phyloP scores from a whole-genome alignment of 2,113 vertebrate genomes.

The Odontesthes bonariensis region DNA sequence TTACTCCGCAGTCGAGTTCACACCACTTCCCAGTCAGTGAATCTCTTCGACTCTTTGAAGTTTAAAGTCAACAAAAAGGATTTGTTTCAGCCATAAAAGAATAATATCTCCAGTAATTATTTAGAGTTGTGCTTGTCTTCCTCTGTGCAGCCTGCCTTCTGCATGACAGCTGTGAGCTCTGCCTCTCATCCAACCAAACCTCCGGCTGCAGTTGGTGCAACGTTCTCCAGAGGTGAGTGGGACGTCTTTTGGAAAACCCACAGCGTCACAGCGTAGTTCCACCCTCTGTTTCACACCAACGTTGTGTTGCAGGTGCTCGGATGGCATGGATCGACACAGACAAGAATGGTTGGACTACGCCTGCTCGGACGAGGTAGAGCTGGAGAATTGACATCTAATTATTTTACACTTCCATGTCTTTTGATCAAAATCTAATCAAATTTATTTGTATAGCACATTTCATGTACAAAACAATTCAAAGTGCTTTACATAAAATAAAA shows the following conservation, averaged over 20 bases:
- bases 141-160: conserved; percentile 88
- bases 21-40: conserved; percentile 90
- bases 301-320: conserved; percentile 88
- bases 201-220: conserved; percentile 96
- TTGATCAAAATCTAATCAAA: too few species aligned
- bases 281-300: neutral
- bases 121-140: neutral
- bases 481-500: too few species aligned
- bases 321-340: conserved; percentile 92
- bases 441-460: too few species aligned
- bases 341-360: conserved; percentile 92
- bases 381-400: neutral
- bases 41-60: neutral
- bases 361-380: conserved; percentile 88
- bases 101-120: neutral
- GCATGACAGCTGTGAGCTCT: conserved; percentile 88
- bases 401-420: neutral
- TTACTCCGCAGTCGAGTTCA: conserved; percentile 90
- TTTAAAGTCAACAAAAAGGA: neutral
- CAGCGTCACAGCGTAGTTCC: neutral
- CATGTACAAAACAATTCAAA: too few species aligned
- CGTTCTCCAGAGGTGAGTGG: conserved; percentile 90
- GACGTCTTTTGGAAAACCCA: neutral
- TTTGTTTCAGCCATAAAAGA: neutral
- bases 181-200: conserved; percentile 84